Conservation (phyloP, 2,113 vertebrate species). For the Anthoscopus minutus region DNA sequence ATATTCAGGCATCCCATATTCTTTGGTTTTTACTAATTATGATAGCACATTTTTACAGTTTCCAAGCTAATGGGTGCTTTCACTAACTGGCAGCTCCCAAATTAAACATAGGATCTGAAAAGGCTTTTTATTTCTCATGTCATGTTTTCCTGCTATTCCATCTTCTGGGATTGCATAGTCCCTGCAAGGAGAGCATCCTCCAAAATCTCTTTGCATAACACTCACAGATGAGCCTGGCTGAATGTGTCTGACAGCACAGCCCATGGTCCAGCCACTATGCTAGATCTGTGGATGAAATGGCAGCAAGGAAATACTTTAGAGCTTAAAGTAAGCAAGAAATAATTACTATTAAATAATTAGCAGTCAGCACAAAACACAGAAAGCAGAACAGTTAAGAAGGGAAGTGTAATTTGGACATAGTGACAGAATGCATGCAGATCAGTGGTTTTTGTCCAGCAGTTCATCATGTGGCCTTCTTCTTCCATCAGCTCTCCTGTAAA, state of each 20-base stretch:
- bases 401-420: neutral
- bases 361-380: neutral
- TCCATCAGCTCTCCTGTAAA: neutral
- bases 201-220: neutral
- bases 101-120: neutral
- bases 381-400: neutral
- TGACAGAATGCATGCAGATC: neutral
- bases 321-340: neutral
- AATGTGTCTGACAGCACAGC: neutral
- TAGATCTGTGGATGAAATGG: neutral
- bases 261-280: rapidly evolving
- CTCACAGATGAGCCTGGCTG: neutral
- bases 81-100: neutral
- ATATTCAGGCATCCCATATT: constrained; percentile 2
- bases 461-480: neutral
- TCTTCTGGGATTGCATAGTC: neutral
- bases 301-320: neutral
- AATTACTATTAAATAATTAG: neutral
- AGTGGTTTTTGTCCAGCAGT: neutral
- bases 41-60: neutral
- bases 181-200: neutral
- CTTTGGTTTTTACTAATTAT: neutral
- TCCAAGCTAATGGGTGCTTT: neutral
- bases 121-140: neutral
- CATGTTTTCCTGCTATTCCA: neutral